Evolutionary conservation across 2,797 vertebrate genomes (phyloP), one percentile per base, ranked within the genome.

Genomic region (Graptemys geographica): DNA sequence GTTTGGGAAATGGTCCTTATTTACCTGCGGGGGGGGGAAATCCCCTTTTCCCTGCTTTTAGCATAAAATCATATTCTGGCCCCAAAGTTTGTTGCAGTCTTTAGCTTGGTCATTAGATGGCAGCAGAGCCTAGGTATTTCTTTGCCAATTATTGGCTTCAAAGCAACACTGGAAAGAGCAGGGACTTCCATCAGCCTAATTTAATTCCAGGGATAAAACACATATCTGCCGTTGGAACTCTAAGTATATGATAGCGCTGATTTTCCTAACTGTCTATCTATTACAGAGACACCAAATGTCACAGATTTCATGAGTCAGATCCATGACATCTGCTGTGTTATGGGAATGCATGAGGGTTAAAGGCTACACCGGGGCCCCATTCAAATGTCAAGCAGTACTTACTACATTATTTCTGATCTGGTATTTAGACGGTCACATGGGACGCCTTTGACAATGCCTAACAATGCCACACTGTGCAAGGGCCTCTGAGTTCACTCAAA

Each of bases 31-130:
- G 51, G 4, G 10, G 4, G 51, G 2, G 3, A 8, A 47, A 78
- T 28, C 41, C 41, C 44, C 41, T 12, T 72, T 31, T 15, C 37
- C 69, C 69, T 72, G 41, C 27, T 28, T 49, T 28, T 47, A 78
- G 27, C 27, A 5, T 78, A 27, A 78, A 47, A 47, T 47, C 44
- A 76, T 28, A 49, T 49, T 31, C 41, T 18, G 44, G 44, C 8
- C 74, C 21, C 44, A 49, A 31, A 28, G 12, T 27, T 44, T 16
- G 13, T 47, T 90, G 80, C 72, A 78, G 21, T 84, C 25, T 21
- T 72, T 53, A 90, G 27, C 92, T 86, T 84, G 55, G 92, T 84
- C 96, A 89, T 56, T 89, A 96, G 97, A 96, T 96, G 97, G 96
- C 96, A 97, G 96, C 93, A 95, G 53, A 33, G 83, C 90, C 91